Base-by-base conservation (phyloP, 2,888 invertebrate genomes). In the Epinotia brunnichana region DNA sequence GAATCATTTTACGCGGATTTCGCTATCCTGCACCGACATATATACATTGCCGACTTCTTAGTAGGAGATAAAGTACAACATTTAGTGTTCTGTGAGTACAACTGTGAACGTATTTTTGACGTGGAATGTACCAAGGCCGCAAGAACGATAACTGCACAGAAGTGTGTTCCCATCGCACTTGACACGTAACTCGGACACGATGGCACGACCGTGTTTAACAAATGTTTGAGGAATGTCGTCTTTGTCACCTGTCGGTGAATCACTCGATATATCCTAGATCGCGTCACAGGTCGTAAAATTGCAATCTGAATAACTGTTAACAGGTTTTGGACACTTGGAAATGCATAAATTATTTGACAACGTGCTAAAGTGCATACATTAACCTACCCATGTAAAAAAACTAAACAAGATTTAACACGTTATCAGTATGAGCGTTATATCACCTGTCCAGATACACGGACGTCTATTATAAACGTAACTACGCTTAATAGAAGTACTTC, bases 201-300 rank as follows among this genome's bases (percentile, higher is more conserved):
- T 51, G 51, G 56, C 72, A 57, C 56, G 48, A 56, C 15, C 21
- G 54, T 29, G 60, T 21, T 59, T 17, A 57, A 63, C 57, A 39
- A 68, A 73, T 69, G 57, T 73, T 63, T 69, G 29, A 68, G 62
- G 73, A 73, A 69, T 73, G 73, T 59, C 68, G 63, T 53, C 63
- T 53, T 68, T 57, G 61, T 68, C 61, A 67, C 51, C 51, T 69
- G 48, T n/a, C 13, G 24, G 53, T 73, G 73, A 73, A 69, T 73
- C 73, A 73, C 68, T 19, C 15, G 11, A 15, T 21, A 56, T 41
- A 44, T 44, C 19, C 15, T 44, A 48, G 11, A 13, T 35, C 2
- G n/a, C 7, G 51, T 35, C 10, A 15, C 29, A 57, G 17, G 24
- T 51, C 56, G 21, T 56, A 57, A 62, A 29, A 3, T 57, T n/a